A percentile compares a stretch with the other conserved stretches of the same genome.
phyloP scores from a whole-genome alignment of 2,113 vertebrate species.

The Heterotilapia buettikoferi region DNA sequence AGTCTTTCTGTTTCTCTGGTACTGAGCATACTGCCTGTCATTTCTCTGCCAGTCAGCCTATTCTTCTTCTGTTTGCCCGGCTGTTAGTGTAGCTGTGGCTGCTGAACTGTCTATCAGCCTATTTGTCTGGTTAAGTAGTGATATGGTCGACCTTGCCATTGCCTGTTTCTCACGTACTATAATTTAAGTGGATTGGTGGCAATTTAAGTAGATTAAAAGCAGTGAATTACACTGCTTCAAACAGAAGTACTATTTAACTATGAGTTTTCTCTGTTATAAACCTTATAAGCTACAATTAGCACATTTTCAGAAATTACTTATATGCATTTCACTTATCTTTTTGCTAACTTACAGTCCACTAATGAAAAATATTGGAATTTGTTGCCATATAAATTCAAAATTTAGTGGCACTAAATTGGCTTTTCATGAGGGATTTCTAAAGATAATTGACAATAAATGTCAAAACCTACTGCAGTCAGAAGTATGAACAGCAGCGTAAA shows the following conservation, averaged over 20 bases:
- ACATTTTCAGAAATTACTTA: background rate
- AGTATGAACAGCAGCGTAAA: background rate
- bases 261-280: background rate
- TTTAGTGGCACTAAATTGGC: background rate
- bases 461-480: background rate
- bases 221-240: background rate
- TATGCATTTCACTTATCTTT: background rate
- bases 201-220: background rate
- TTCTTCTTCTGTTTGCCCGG: background rate
- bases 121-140: conserved; percentile 1
- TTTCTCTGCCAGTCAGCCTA: conserved; percentile 7
- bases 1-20: background rate
- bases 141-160: background rate
- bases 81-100: conserved; percentile 14
- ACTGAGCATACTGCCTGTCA: background rate
- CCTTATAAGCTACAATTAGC: background rate
- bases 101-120: background rate
- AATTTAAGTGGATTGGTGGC: background rate
- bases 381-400: background rate
- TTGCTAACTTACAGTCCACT: background rate
- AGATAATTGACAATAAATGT: background rate
- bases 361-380: background rate
- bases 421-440: background rate
- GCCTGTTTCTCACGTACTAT: background rate
- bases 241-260: background rate